Base-by-base conservation (phyloP, 2,113 vertebrate genomes). In the Myotis brandtii region DNA sequence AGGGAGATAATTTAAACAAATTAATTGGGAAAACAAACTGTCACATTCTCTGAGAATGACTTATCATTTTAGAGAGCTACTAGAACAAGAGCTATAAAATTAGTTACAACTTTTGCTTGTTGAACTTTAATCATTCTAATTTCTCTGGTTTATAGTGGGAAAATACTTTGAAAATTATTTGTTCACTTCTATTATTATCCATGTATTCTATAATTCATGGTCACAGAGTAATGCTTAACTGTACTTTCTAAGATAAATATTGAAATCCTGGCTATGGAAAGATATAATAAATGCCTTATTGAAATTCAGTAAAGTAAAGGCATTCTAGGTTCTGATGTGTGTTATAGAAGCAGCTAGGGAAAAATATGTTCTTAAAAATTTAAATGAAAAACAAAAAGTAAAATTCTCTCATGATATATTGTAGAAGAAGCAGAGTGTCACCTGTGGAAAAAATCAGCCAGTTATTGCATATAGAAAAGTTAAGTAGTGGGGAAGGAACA, bases 1-100 rank as follows among this genome's bases (percentile, higher is more conserved):
- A 88, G 52, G 37, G 76, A 90, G n/a, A 5, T 79, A 76, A 85
- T 86, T 94, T 95, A 90, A 95, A 77, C 43, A 81, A 88, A 83
- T 89, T 62, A 91, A 64, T 93, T 30, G 50, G 52, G 48, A 92
- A 92, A 69, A 40, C 52, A 87, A 89, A 91, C 66, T 66, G 1
- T 64, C 56, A 32, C 4, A 27, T 18, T 85, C 50, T 93, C 14
- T 56, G 27, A 90, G 72, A 77, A 86, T 70, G 27, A 75, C 30
- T 89, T 89, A 0, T 93, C 21, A 76, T 79, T 91, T 79, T 91
- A 90, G 82, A 93, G 67, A 89, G 34, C 43, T 89, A 0, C 27
- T 86, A 1, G 46, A 62, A 30, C 27, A 81, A 82, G n/a, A 83
- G 79, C 32, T 66, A 67, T 30, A 89, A 43, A 88, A 81, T 79